Evolutionary conservation across 2,888 invertebrate genomes (phyloP).

Genomic region (Sarcophaga rosellei): DNA sequence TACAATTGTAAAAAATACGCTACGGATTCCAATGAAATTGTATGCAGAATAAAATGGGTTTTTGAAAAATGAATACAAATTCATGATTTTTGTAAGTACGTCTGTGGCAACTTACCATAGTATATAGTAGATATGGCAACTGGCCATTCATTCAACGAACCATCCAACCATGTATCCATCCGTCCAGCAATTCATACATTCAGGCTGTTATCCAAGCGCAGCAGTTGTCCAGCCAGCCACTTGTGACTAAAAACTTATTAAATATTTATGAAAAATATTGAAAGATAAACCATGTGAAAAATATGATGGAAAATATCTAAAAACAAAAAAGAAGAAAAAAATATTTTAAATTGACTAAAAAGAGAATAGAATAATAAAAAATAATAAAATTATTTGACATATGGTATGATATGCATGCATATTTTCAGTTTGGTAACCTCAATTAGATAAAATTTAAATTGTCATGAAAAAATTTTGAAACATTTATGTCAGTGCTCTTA

Average conservation of each 20-base stretch:
- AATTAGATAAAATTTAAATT: too few relatives aligned
- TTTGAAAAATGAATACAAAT: background rate
- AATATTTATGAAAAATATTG: constrained; percentile 50
- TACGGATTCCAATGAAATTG: background rate
- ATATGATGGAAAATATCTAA: background rate
- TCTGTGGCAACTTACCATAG: background rate
- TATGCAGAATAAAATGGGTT: background rate
- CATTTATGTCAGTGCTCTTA: too few relatives aligned
- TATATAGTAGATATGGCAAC: background rate
- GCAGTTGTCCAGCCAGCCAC: constrained; percentile 2
- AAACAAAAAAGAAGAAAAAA: background rate
- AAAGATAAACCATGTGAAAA: constrained; percentile 46
- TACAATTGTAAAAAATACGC: background rate
- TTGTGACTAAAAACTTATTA: constrained; percentile 50
- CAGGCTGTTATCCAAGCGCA: background rate
- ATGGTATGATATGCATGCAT: too few relatives aligned
- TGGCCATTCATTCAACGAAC: background rate
- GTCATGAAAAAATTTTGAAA: too few relatives aligned
- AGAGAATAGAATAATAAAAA: background rate
- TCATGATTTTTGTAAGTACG: background rate
- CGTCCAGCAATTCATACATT: background rate
- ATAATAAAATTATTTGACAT: background rate
- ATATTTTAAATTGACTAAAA: background rate
- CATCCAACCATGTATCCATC: background rate
- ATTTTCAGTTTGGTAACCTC: background rate